Evolutionary conservation across 2,797 vertebrate genomes (phyloP).

Genomic region (Rhabdophis nuchalis): DNA sequence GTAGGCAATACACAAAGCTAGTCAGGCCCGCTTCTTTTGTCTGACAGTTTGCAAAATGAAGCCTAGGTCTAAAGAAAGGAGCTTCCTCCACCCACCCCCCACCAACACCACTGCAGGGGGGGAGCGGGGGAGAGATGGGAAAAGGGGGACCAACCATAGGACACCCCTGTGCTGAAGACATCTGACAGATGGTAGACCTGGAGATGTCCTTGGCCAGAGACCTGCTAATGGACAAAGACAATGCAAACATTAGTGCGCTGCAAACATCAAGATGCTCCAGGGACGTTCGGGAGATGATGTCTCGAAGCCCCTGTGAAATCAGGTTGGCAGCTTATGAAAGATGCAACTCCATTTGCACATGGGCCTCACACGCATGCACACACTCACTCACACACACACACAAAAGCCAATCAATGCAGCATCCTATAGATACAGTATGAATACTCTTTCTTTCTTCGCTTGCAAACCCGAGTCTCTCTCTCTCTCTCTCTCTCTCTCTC

Average conservation of each 20-base stretch:
- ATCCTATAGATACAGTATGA: not conserved
- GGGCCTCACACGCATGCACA: not conserved
- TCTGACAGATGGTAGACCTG: slow-evolving; percentile 15
- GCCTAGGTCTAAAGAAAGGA: not conserved
- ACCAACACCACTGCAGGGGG: fast-evolving
- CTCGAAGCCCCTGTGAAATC: slow-evolving; percentile 30
- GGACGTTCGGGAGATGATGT: not conserved
- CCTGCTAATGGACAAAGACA: slow-evolving; percentile 13
- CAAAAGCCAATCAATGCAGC: not conserved
- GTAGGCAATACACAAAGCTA: not conserved
- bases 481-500: not conserved
- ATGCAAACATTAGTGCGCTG: not conserved
- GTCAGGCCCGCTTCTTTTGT: not conserved
- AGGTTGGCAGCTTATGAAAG: slow-evolving; percentile 35
- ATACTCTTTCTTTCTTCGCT: not conserved
- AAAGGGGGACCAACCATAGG: not conserved
- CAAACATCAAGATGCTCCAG: not conserved
- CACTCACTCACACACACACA: not conserved
- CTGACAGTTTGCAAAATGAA: not conserved
- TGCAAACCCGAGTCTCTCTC: not conserved
- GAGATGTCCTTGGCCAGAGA: slow-evolving; percentile 5
- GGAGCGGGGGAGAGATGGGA: not conserved
- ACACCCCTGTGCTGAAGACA: not conserved
- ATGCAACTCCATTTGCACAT: slow-evolving; percentile 5
- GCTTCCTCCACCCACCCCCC: not conserved